phyloP scores from a whole-genome alignment of 2,888 invertebrate species.

The Phorcus lineatus region DNA sequence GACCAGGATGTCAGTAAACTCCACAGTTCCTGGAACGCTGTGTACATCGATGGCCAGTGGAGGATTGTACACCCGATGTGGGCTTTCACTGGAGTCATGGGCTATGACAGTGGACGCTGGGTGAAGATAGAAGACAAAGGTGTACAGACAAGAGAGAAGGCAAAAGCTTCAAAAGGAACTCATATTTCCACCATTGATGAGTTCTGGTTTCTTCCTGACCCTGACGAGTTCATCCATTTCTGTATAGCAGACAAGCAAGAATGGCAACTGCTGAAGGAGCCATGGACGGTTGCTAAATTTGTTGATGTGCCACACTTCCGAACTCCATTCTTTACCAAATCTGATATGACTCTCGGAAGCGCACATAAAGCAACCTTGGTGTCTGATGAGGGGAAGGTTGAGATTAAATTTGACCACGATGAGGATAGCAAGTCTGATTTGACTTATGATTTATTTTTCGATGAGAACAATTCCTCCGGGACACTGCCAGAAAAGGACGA shows the following conservation, averaged over 20 bases:
- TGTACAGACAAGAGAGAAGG: not conserved
- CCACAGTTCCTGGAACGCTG: slow-evolving; percentile 60
- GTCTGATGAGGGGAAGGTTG: slow-evolving; percentile 38
- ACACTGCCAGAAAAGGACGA: not conserved
- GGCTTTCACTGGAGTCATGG: slow-evolving; percentile 52
- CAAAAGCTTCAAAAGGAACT: not conserved
- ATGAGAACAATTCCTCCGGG: slow-evolving; percentile 19
- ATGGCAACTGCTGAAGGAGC: slow-evolving; percentile 42
- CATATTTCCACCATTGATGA: not conserved
- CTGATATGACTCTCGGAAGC: slow-evolving; percentile 35
- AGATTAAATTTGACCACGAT: slow-evolving; percentile 32
- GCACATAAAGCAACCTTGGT: slow-evolving; percentile 35
- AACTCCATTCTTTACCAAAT: slow-evolving; percentile 36
- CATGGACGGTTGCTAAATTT: slow-evolving; percentile 39
- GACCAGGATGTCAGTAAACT: slow-evolving; percentile 39
- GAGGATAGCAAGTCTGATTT: slow-evolving; percentile 30
- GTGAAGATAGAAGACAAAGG: slow-evolving; percentile 53
- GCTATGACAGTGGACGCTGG: slow-evolving; percentile 49
- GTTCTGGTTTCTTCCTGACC: slow-evolving; percentile 33
- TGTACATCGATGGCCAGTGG: slow-evolving; percentile 59
- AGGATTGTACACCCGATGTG: slow-evolving; percentile 61
- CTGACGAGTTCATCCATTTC: slow-evolving; percentile 44
- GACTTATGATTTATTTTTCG: slow-evolving; percentile 39
- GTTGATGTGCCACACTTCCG: slow-evolving; percentile 33
- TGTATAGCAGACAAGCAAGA: slow-evolving; percentile 43